Evolutionary conservation across 2,113 vertebrate species (phyloP).

Genomic region (Campylomormyrus tamandua): DNA sequence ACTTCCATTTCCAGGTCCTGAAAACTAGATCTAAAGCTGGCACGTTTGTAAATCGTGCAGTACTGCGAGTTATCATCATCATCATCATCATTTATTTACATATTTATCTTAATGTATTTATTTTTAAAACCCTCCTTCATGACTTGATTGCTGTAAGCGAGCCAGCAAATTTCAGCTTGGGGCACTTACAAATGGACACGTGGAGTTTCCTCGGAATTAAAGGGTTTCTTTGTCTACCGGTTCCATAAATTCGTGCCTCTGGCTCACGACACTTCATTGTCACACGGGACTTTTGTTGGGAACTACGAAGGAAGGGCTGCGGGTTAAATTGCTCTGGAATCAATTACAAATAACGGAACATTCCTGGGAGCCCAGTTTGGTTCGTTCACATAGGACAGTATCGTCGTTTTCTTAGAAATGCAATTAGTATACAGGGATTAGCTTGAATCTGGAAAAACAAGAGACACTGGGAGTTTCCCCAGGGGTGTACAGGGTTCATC

Average conservation of each 20-base stretch:
- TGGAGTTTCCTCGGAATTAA: not conserved
- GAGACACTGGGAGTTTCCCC: not conserved
- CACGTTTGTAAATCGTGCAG: not conserved
- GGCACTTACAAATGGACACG: not conserved
- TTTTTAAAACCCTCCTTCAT: not conserved
- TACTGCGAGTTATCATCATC: not conserved
- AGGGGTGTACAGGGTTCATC: not conserved
- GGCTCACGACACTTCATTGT: not conserved
- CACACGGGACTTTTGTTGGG: not conserved
- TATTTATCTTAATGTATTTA: not conserved
- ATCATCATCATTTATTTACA: too few relatives aligned
- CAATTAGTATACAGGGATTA: not conserved
- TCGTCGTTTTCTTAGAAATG: not conserved
- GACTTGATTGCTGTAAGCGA: not conserved
- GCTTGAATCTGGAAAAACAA: not conserved
- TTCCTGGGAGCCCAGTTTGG: not conserved
- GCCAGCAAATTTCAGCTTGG: not conserved
- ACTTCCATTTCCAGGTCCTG: not conserved
- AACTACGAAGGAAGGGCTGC: not conserved
- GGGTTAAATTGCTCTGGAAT: slow-evolving; percentile 8
- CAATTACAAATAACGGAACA: slow-evolving; percentile 17
- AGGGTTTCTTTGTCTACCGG: slow-evolving; percentile 8
- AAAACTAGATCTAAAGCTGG: not conserved
- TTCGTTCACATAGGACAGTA: not conserved
- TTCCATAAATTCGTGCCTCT: not conserved